These are phyloP conservation scores for Saturnia japonica DNA, from an alignment of 2,888 invertebrate genomes.

Conservation along the genomic window DNA sequence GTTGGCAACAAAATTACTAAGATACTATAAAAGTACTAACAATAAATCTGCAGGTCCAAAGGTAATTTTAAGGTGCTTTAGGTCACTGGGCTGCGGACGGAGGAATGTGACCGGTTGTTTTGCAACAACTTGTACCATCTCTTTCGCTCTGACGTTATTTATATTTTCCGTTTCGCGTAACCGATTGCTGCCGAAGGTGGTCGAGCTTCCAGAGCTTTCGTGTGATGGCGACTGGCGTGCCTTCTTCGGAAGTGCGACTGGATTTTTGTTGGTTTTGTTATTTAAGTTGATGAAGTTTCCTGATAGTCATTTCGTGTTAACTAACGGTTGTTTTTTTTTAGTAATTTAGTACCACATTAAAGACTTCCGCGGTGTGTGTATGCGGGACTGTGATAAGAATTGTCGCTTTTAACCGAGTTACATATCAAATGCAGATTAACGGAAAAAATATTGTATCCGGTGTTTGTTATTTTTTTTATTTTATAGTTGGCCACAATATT, in stretches of 20 bases:
- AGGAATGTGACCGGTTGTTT: slow-evolving; percentile 75
- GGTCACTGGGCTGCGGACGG: slow-evolving; percentile 73
- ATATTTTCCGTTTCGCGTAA: slow-evolving; percentile 39
- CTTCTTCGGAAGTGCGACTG: slow-evolving; percentile 64
- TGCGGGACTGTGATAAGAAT: slow-evolving; percentile 8
- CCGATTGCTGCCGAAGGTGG: slow-evolving; percentile 34
- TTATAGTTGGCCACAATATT: too few relatives aligned
- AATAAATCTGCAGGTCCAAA: slow-evolving; percentile 33
- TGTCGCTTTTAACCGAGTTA: neutral
- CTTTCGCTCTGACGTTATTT: slow-evolving; percentile 44
- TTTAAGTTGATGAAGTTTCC: slow-evolving; percentile 38
- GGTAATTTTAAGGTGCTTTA: slow-evolving; percentile 52
- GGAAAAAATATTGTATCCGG: too few relatives aligned
- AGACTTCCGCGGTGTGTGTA: slow-evolving; percentile 4
- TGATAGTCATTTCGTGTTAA: slow-evolving; percentile 34
- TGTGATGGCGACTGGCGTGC: slow-evolving; percentile 28
- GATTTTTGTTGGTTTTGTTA: slow-evolving; percentile 51
- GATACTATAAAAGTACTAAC: slow-evolving; percentile 21
- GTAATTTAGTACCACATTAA: neutral
- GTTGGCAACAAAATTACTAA: slow-evolving; percentile 13
- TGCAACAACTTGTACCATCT: slow-evolving; percentile 73
- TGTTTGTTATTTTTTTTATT: too few relatives aligned
- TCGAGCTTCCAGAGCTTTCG: slow-evolving; percentile 46
- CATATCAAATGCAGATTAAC: neutral
- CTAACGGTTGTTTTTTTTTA: slow-evolving; percentile 33